Conservation (phyloP, 64 coral and sea anemone species). For the Dendrophyllia cribrosa region DNA sequence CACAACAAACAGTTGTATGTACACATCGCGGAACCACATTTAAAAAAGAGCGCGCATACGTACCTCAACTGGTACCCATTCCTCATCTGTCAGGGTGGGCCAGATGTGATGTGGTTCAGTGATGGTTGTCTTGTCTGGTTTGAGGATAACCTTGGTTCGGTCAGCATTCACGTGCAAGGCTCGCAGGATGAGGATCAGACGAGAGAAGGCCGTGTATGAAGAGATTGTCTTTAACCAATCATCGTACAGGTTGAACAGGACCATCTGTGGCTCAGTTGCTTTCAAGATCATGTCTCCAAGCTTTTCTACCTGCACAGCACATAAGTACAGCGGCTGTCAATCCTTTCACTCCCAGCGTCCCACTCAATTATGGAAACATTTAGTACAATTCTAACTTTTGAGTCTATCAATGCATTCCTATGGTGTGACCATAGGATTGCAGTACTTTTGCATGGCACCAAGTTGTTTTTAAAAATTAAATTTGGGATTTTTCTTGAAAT, state of each 20-base stretch:
- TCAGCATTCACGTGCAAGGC: slow-evolving; percentile 98
- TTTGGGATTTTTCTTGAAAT: no score
- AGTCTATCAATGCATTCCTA: no score
- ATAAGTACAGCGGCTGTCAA: not conserved
- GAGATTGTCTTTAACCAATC: slow-evolving; percentile 99
- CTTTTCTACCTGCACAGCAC: slow-evolving; percentile 84
- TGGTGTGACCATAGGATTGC: no score
- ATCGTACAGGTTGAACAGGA: slow-evolving; percentile 97
- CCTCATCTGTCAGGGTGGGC: slow-evolving; percentile 95
- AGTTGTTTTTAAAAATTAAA: no score
- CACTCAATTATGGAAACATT: not conserved
- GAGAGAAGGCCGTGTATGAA: slow-evolving; percentile 99
- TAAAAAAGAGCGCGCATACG: not conserved
- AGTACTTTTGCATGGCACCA: no score
- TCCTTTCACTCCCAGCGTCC: not conserved
- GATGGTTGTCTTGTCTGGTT: slow-evolving; percentile 98
- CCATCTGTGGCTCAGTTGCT: slow-evolving; percentile 99
- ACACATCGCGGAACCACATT: not conserved
- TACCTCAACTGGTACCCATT: slow-evolving; percentile 99
- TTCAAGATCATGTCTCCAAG: slow-evolving; percentile 99
- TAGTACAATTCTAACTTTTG: no score
- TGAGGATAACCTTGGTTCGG: slow-evolving; percentile 97
- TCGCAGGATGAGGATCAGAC: slow-evolving; percentile 94
- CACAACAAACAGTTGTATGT: not conserved
- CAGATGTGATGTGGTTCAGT: slow-evolving; percentile 99